Evolutionary conservation across 1,140 invertebrate genomes (phyloP).

Genomic region (Trichonephila clavata): DNA sequence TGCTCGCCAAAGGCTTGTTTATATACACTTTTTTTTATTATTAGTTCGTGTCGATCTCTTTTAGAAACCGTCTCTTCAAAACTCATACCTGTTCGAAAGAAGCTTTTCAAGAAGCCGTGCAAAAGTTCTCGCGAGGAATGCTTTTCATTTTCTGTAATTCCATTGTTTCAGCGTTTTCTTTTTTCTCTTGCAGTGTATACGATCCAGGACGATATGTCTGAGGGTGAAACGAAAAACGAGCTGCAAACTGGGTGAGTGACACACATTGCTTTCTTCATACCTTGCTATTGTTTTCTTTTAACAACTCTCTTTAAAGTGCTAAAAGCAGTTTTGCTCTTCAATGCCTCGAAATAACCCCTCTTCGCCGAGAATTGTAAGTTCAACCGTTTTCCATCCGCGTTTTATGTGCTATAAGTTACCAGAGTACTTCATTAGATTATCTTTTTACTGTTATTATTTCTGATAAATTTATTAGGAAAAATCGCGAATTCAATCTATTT

Average conservation of each 20-base stretch:
- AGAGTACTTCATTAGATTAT: no score
- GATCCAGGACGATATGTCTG: constrained; percentile 95
- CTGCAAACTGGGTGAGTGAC: constrained; percentile 90
- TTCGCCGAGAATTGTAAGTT: background rate
- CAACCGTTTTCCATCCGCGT: background rate
- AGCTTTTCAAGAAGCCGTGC: constrained; percentile 44
- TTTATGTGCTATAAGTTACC: no score
- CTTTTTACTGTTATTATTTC: no score
- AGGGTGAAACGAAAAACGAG: constrained; percentile 93
- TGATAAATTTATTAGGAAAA: no score
- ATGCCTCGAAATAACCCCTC: background rate
- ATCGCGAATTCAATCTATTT: no score
- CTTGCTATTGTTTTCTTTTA: constrained; percentile 29
- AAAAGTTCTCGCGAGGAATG: constrained; percentile 29
- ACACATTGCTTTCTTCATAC: constrained; percentile 62
- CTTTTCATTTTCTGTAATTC: constrained; percentile 72
- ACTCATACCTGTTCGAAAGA: constrained; percentile 17
- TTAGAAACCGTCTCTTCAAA: background rate
- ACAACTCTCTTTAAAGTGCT: background rate
- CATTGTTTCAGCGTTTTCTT: constrained; percentile 57
- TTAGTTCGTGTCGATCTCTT: constrained; percentile 40
- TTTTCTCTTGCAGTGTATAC: constrained; percentile 91
- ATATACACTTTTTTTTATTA: constrained; percentile 45
- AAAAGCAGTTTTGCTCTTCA: no score
- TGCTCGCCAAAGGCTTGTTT: constrained; percentile 66